Base-by-base conservation (phyloP, 1,140 invertebrate genomes). In the Patella vulgata region DNA sequence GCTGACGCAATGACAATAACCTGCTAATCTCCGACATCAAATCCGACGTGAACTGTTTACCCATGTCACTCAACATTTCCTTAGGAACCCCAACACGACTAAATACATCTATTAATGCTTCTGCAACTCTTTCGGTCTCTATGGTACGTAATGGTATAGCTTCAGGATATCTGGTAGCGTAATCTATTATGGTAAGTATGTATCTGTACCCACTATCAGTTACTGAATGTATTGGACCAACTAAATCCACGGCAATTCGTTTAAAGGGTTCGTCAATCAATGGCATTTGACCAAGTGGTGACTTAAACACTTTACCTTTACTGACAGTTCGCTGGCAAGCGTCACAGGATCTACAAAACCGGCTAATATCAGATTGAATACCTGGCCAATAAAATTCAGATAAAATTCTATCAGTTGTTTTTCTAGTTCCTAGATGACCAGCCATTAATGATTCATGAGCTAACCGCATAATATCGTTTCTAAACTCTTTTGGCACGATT, bases 71-170 rank as follows among this genome's bases (percentile, higher is more conserved):
- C 1, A 75, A 27, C n/a, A 72, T 64, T 47, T 75, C 75, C 28
- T 77, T 40, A 11, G 84, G 84, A 42, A 85, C 62, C 27, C 84
- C 86, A 53, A 84, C 68, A 43, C 72, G 65, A 12, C 71, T 66
- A 71, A 85, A 85, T 4, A 84, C 33, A 8, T 66, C 54, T 12
- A 66, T 33, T 27, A 73, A 46, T 8, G 63, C 68, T 48, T 73
- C 71, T 36, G 64, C 54, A 21, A 70, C 64, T 2, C 50, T 43
- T 28, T 63, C 67, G 1, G 67, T 59, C 12, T 64, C 62, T 23
- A 72, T 70, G 1, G 12, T 14, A 21, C 14, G 14, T 23, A 74
- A 47, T 19, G 70, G 42, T 25, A 70, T 33, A n/a, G 66, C 66
- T 33, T 74, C 69, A 12, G 73, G n/a, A n/a, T n/a, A n/a, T n/a